phyloP scores from a whole-genome alignment of 2,888 invertebrate genomes.

The Agriopis marginaria region DNA sequence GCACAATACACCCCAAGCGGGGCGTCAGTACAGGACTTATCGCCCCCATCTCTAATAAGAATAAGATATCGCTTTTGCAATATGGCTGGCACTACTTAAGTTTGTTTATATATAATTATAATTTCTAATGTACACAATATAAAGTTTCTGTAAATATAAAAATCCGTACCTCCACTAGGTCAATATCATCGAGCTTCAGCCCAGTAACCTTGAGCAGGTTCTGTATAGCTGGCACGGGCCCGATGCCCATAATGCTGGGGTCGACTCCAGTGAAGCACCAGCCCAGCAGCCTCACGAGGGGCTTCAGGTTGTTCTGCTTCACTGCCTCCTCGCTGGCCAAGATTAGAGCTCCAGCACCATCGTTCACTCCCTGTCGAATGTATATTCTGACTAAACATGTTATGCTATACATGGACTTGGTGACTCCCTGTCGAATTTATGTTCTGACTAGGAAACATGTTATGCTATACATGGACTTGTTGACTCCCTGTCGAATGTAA shows the following conservation, averaged over 20 bases:
- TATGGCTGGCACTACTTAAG: too few relatives aligned
- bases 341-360: slow-evolving; percentile 96
- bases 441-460: background rate
- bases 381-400: too few relatives aligned
- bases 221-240: slow-evolving; percentile 97
- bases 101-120: too few relatives aligned
- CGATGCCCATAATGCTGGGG: slow-evolving; percentile 98
- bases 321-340: slow-evolving; percentile 96
- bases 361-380: slow-evolving; percentile 93
- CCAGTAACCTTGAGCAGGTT: slow-evolving; percentile 92
- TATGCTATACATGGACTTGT: too few relatives aligned
- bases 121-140: too few relatives aligned
- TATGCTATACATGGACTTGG: slow-evolving; percentile 56
- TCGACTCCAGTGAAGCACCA: slow-evolving; percentile 97
- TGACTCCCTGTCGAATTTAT: slow-evolving; percentile 90
- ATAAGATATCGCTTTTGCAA: too few relatives aligned
- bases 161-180: slow-evolving; percentile 92
- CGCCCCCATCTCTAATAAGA: too few relatives aligned
- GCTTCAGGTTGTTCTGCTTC: slow-evolving; percentile 89
- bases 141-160: background rate
- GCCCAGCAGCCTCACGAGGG: slow-evolving; percentile 94
- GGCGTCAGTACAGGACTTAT: too few relatives aligned
- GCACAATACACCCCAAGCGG: too few relatives aligned
- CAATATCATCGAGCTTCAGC: slow-evolving; percentile 93
- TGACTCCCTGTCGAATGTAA: too few relatives aligned